Evolutionary conservation across 2,797 vertebrate species (phyloP), one percentile per base, ranked within the genome.

Genomic region (Furcifer pardalis): DNA sequence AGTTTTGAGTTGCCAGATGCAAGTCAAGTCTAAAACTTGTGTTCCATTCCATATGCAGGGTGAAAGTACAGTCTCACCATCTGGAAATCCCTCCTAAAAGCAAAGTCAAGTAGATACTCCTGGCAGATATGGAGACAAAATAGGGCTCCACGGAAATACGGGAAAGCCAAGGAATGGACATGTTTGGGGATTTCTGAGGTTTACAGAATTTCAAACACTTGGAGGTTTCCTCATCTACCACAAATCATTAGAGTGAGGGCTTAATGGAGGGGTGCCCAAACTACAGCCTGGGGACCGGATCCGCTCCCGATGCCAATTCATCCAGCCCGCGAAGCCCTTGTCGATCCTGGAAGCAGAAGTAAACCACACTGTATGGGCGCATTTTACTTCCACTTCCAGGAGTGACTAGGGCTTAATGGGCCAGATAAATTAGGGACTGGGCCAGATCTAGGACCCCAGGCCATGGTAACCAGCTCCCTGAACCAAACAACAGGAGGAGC

Each of bases 11-110:
- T 76, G 44, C 32, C 21, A 17, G n/a, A 1, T 63, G 79, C 49
- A 89, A 86, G 42, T 13, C 8, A 82, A 7, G 4, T 82, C 44
- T 78, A 75, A 35, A 62, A 40, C 60, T 42, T 65, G 9, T 84
- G 77, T 21, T 5, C 46, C 62, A 56, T 73, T 65, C 27, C 79
- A 88, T 25, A 56, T 40, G 7, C 56, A 4, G 65, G 72, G 59
- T 65, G 35, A 86, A 32, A 74, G 52, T 5, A 72, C 74, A 81
- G 68, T 9, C 19, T 25, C 82, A 63, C 25, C 49, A 35, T 71
- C 13, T 78, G 66, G 52, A 78, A 84, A 62, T 62, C 4, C 40
- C 23, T 30, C n/a, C 42, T 63, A 59, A 60, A 23, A 56, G 46
- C 2, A 23, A 56, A 52, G 27, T 27, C 32, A 77, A 25, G 25